phyloP scores from a whole-genome alignment of 2,113 vertebrate species.

The Anguilla rostrata region DNA sequence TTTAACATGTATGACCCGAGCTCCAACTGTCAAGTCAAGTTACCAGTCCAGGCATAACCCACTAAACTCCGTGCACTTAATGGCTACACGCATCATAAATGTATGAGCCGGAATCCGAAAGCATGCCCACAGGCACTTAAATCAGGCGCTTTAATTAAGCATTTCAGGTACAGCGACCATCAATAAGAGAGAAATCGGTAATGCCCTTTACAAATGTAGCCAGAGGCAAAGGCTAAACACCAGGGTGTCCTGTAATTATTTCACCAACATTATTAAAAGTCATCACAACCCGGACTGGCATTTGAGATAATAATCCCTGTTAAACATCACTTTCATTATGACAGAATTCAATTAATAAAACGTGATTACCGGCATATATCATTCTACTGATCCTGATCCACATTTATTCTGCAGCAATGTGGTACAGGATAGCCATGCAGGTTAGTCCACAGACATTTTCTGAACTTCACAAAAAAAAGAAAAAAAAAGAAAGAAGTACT shows the following conservation, averaged over 20 bases:
- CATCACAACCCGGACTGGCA: not conserved
- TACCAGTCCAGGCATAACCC: no score
- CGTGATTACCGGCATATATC: not conserved
- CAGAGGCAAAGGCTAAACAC: not conserved
- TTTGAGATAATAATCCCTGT: not conserved
- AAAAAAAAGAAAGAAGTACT: no score
- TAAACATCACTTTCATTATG: not conserved
- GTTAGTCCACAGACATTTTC: not conserved
- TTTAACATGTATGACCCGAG: no score
- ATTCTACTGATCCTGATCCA: not conserved
- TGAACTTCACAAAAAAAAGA: no score
- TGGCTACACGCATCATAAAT: not conserved
- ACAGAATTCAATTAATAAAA: not conserved
- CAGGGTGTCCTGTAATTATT: not conserved
- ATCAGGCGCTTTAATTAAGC: not conserved
- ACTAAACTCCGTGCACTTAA: no score
- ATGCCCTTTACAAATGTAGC: not conserved
- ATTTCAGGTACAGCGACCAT: not conserved
- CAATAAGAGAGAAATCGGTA: not conserved
- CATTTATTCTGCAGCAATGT: not conserved
- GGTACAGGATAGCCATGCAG: not conserved
- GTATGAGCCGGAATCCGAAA: not conserved
- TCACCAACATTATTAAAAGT: not conserved
- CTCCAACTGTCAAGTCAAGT: no score
- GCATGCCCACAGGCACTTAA: not conserved